Percentiles rank a stretch among this genome's conserved stretches.
Evolutionary conservation across 1,140 invertebrate genomes (phyloP).

Genomic region (Battus philenor): DNA sequence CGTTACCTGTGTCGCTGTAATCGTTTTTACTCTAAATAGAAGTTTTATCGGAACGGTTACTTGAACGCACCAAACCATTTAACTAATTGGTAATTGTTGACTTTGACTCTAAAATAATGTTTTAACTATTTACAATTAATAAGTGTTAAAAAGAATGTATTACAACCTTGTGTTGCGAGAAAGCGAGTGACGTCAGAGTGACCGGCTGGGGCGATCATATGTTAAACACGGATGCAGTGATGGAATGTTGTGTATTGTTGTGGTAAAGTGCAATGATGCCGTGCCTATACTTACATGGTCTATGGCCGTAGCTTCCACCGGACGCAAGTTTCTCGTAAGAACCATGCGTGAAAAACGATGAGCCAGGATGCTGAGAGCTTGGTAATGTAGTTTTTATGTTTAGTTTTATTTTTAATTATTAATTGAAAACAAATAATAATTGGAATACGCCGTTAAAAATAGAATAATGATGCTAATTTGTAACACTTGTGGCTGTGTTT

Average conservation of each 20-base stretch:
- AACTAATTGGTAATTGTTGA: too few species aligned
- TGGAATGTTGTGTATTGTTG: slow-evolving; percentile 69
- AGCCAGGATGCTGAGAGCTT: slow-evolving; percentile 74
- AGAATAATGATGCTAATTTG: background rate
- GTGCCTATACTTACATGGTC: slow-evolving; percentile 55
- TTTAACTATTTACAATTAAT: too few species aligned
- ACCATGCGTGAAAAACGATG: slow-evolving; percentile 74
- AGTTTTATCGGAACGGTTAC: slow-evolving; percentile 37
- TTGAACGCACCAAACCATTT: too few species aligned
- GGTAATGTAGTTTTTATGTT: slow-evolving; percentile 68
- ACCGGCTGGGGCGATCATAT: slow-evolving; percentile 70
- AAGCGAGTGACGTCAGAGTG: slow-evolving; percentile 69
- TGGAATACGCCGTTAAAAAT: background rate
- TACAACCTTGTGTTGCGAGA: slow-evolving; percentile 62
- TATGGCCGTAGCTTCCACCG: slow-evolving; percentile 44
- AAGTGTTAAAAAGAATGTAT: slow-evolving; percentile 25
- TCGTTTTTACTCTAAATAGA: slow-evolving; percentile 62
- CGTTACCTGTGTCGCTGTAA: slow-evolving; percentile 63
- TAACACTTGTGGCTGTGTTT: too few species aligned
- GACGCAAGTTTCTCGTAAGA: slow-evolving; percentile 56
- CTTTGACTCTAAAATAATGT: too few species aligned
- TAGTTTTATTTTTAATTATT: slow-evolving; percentile 9
- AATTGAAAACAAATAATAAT: background rate
- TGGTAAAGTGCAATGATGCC: slow-evolving; percentile 64
- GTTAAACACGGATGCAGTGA: slow-evolving; percentile 75